These are phyloP conservation scores for Peromyscus melanophrys DNA, from an alignment of 2,797 vertebrate species.

Conservation along the genomic window DNA sequence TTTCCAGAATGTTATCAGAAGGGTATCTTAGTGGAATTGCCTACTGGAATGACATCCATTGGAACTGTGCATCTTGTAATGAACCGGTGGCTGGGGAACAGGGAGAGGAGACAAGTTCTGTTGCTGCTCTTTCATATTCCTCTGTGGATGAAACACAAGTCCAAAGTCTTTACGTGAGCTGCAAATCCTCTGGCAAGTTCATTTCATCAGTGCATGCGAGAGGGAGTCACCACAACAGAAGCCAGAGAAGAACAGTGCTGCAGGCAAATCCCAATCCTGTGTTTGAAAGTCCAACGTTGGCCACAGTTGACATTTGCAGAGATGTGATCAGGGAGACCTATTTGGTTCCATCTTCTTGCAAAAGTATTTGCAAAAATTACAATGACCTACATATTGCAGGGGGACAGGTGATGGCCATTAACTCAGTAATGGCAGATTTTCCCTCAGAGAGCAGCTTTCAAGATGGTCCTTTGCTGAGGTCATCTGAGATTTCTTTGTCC, in stretches of 20 bases:
- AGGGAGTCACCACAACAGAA: constrained; percentile 82
- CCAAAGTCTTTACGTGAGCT: constrained; percentile 87
- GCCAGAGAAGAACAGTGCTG: constrained; percentile 78
- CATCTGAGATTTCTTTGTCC: constrained; percentile 93
- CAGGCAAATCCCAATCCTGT: constrained; percentile 77
- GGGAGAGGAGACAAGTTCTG: constrained; percentile 84
- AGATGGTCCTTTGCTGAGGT: constrained; percentile 94
- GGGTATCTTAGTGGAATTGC: constrained; percentile 90
- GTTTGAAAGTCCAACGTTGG: constrained; percentile 80
- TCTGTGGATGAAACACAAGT: constrained; percentile 83
- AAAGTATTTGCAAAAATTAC: constrained; percentile 98
- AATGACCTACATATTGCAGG: constrained; percentile 97
- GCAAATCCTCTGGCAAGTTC: constrained; percentile 85
- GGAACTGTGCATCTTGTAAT: constrained; percentile 71
- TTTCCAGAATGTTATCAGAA: constrained; percentile 90
- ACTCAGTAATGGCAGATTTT: constrained; percentile 90
- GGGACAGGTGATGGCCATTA: constrained; percentile 95
- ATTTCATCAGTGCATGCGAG: constrained; percentile 84
- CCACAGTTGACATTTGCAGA: constrained; percentile 87
- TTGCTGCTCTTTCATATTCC: constrained; percentile 77
- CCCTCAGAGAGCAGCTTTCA: constrained; percentile 88
- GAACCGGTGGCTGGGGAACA: constrained; percentile 78
- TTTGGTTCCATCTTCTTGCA: constrained; percentile 95
- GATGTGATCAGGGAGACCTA: constrained; percentile 91
- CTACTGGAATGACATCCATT: constrained; percentile 84